A percentile compares a stretch with the other conserved stretches of the same genome.
Conservation (phyloP, 2,888 invertebrate genomes). For the Isoperla grammatica region DNA sequence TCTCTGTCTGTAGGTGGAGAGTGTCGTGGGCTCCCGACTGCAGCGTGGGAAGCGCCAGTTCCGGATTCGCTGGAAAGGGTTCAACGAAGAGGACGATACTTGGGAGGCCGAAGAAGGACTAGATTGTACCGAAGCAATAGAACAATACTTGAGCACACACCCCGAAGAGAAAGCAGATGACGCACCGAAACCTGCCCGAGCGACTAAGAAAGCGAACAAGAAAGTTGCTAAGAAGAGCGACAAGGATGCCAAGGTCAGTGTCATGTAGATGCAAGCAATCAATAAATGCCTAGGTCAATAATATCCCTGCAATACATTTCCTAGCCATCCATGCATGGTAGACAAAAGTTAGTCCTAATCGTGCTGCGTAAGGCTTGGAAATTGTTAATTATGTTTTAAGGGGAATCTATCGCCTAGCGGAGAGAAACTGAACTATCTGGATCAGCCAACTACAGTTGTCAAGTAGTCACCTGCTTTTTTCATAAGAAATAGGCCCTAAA, state of each 20-base stretch:
- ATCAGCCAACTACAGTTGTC: no score
- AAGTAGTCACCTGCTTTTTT: no score
- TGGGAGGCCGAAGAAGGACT: slow-evolving; percentile 71
- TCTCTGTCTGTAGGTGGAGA: slow-evolving; percentile 58
- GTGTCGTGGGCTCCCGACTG: slow-evolving; percentile 62
- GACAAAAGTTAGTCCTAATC: no score
- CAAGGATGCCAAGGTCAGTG: slow-evolving; percentile 39
- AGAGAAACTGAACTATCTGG: no score
- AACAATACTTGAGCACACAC: slow-evolving; percentile 43
- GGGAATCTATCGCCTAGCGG: no score
- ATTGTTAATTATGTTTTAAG: no score
- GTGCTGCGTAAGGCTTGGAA: no score
- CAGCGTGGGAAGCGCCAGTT: slow-evolving; percentile 62
- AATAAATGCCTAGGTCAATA: background rate
- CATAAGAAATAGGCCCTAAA: no score
- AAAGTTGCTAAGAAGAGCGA: slow-evolving; percentile 44
- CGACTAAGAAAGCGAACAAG: slow-evolving; percentile 6
- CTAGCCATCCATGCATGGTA: no score
- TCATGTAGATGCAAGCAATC: background rate
- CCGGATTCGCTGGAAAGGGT: slow-evolving; percentile 74
- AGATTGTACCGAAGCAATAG: slow-evolving; percentile 63
- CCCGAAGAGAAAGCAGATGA: slow-evolving; percentile 28
- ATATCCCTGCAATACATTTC: no score
- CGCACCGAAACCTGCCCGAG: slow-evolving; percentile 18
- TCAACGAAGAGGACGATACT: slow-evolving; percentile 60